Percentiles rank a stretch among this genome's conserved stretches.
Conservation (phyloP, 2,888 invertebrate species). For the Elmis aenea region DNA sequence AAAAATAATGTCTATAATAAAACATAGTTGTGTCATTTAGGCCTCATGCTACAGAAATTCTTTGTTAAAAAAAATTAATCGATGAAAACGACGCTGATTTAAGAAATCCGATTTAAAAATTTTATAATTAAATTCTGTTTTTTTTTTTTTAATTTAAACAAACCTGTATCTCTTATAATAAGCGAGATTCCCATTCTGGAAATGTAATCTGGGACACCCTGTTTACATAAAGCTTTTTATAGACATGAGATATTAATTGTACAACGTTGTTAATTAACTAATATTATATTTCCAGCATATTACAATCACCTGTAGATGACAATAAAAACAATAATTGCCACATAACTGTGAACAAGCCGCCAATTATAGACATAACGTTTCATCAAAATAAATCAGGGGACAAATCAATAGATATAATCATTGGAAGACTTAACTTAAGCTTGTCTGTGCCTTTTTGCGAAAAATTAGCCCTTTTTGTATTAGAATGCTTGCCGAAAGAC, state of each 20-base stretch:
- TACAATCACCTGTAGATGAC: slow-evolving; percentile 60
- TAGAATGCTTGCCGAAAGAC: slow-evolving; percentile 50
- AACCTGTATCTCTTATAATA: too few species aligned
- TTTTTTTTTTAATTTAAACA: too few species aligned
- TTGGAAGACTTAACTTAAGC: slow-evolving; percentile 68
- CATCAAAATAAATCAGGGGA: slow-evolving; percentile 59
- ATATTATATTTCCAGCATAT: slow-evolving; percentile 51
- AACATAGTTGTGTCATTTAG: too few species aligned
- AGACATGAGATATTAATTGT: not conserved
- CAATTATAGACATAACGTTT: slow-evolving; percentile 66
- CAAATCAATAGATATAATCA: slow-evolving; percentile 61
- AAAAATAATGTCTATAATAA: too few species aligned
- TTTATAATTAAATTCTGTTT: too few species aligned
- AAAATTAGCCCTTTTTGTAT: slow-evolving; percentile 43
- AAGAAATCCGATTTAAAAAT: too few species aligned
- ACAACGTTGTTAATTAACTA: not conserved
- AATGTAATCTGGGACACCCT: too few species aligned
- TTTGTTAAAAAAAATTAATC: too few species aligned
- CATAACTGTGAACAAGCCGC: slow-evolving; percentile 60
- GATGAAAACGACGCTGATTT: too few species aligned
- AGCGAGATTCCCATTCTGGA: too few species aligned
- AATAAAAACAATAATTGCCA: slow-evolving; percentile 52
- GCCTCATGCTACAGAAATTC: too few species aligned
- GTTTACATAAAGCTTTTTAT: too few species aligned
- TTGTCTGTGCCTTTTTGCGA: slow-evolving; percentile 67